A percentile compares a stretch with the other conserved stretches of the same genome.
phyloP scores from a whole-genome alignment of 2,888 invertebrate genomes.

The Mythimna pallens region DNA sequence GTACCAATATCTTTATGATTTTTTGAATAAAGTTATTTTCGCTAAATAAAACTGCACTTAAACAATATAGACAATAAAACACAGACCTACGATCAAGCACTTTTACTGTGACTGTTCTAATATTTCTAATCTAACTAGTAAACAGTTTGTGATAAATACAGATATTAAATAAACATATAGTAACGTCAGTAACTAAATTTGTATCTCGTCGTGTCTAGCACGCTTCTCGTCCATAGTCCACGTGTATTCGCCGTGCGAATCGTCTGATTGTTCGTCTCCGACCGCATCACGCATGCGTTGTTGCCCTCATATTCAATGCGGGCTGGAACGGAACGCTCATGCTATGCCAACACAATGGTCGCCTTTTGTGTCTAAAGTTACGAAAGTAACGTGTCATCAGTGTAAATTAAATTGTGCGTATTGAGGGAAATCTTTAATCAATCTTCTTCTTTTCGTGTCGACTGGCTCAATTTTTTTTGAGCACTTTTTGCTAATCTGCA shows the following conservation, averaged over 20 bases:
- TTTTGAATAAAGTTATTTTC: too few species aligned
- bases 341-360: conserved; percentile 7
- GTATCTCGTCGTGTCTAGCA: background rate
- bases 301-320: conserved; percentile 33
- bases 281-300: conserved; percentile 51
- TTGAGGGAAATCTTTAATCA: background rate
- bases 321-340: conserved; percentile 1
- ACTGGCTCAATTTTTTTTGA: background rate
- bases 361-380: background rate
- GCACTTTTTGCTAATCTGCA: background rate
- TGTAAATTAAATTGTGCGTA: conserved; percentile 2
- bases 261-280: conserved; percentile 38
- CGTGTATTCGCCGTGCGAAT: conserved; percentile 23
- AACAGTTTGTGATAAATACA: too few species aligned
- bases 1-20: too few species aligned
- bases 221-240: background rate
- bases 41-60: too few species aligned
- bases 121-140: too few species aligned
- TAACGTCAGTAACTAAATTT: background rate
- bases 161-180: background rate
- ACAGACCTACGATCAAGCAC: too few species aligned
- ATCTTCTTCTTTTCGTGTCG: background rate
- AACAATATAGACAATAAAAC: too few species aligned
- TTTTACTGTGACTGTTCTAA: too few species aligned
- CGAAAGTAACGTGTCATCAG: conserved; percentile 1